Base-by-base conservation (phyloP, 2,888 invertebrate species). In the Pharmacophagus antenor region DNA sequence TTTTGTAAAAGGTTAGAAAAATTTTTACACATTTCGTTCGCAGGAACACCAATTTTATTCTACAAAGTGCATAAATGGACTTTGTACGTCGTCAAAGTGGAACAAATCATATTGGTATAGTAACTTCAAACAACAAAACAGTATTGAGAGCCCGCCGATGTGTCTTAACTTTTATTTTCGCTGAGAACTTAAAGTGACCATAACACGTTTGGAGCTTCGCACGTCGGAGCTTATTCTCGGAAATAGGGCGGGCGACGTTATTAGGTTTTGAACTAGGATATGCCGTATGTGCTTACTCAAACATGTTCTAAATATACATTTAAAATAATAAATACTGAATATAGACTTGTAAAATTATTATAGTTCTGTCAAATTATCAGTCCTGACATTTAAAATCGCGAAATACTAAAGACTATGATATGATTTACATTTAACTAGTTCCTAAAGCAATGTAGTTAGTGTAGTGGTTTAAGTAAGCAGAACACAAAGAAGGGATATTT, bases 171-270 rank as follows among this genome's bases (percentile, higher is more conserved):
- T 55, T 51, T 60, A 55, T 46, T 50, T 60, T 49, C 37, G 54
- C 20, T n/a, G 31, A 23, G 25, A 54, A 59, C 55, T 59, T 50
- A 54, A 59, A 59, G 59, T 55, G 23, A 60, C 55, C 55, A 55
- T 55, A 60, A 60, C 23, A 55, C 55, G 44, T 60, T 51, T 37
- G 50, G 49, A 60, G 37, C 50, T 46, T 31, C 18, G 42, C 42
- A 55, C 37, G 54, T 44, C 49, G 22, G 8, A 27, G 50, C 49
- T 55, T 60, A 55, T 46, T 60, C 46, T 55, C 12, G 7, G 10
- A 49, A 27, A 55, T 50, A 55, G 44, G n/a, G n/a, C 41, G 41
- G 12, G 31, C n/a, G 12, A 23, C 5, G 37, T 56, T 56, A 20
- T 42, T 12, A 37, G 48, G 58, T 54, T 59, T 47, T 49, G 25